Evolutionary conservation across 2,113 vertebrate genomes (phyloP).

Genomic region (Syrmaticus mikado): DNA sequence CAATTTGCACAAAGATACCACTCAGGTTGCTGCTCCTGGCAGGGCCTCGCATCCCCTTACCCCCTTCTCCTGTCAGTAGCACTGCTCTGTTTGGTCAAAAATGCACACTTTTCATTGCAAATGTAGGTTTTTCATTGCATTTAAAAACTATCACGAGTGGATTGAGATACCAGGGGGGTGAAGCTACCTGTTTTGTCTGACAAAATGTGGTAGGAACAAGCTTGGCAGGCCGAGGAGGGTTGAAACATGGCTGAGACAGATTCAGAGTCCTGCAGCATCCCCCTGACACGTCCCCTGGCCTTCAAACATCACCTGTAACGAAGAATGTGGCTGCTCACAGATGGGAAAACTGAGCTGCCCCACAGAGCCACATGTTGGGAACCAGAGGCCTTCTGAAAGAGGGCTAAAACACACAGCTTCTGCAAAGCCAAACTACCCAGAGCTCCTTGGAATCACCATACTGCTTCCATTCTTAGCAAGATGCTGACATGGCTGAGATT

Average conservation of each 20-base stretch:
- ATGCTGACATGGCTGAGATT: not conserved
- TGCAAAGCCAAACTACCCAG: not conserved
- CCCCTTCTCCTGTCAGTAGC: not conserved
- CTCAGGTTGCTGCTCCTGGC: too few species aligned
- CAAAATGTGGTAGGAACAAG: not conserved
- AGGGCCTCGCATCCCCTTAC: not conserved
- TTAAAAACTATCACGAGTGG: not conserved
- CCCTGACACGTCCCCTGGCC: not conserved
- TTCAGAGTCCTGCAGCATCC: not conserved
- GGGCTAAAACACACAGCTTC: not conserved
- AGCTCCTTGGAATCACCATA: not conserved
- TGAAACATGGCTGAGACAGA: not conserved
- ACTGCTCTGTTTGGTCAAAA: not conserved
- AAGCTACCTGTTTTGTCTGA: fast-evolving
- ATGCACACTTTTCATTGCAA: not conserved
- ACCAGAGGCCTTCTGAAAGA: not conserved
- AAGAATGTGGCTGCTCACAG: not conserved
- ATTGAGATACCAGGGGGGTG: not conserved
- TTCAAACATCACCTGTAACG: not conserved
- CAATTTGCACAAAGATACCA: fast-evolving
- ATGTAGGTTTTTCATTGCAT: fast-evolving
- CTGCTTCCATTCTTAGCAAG: not conserved
- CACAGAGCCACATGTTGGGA: not conserved
- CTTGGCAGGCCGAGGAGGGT: not conserved
- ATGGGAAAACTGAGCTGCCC: not conserved